phyloP scores from a whole-genome alignment of 2,113 vertebrate species.

The Alligator sinensis region DNA sequence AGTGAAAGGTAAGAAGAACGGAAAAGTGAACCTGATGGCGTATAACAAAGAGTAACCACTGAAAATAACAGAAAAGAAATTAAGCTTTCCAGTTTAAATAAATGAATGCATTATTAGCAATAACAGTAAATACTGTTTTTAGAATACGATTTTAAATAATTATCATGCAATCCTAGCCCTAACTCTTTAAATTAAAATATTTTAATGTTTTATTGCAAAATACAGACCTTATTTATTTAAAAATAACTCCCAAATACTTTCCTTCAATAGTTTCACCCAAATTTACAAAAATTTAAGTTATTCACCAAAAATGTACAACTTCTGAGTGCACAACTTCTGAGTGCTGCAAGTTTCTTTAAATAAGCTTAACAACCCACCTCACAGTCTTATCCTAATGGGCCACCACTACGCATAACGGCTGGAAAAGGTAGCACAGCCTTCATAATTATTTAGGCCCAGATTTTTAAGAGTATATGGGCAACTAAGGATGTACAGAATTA shows the following conservation, averaged over 20 bases:
- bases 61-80: slow-evolving; percentile 53
- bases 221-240: background rate
- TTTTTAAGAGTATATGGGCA: background rate
- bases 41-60: slow-evolving; percentile 34
- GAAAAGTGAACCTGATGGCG: background rate
- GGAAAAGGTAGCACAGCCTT: background rate
- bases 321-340: background rate
- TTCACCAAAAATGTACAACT: background rate
- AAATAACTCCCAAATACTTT: background rate
- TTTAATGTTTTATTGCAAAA: too few relatives aligned
- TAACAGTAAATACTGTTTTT: slow-evolving; percentile 43
- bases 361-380: background rate
- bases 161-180: too few relatives aligned
- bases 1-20: background rate
- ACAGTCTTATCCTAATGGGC: slow-evolving; percentile 5
- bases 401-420: background rate
- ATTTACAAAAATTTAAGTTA: slow-evolving; percentile 6
- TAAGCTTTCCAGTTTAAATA: slow-evolving; percentile 62
- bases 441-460: slow-evolving; percentile 20
- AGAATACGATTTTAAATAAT: slow-evolving; percentile 34
- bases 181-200: too few relatives aligned
- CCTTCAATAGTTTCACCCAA: slow-evolving; percentile 19
- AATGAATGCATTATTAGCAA: slow-evolving; percentile 62
- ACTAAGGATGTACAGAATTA: too few relatives aligned
- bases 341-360: background rate